A percentile compares a stretch with the other conserved stretches of the same genome.
phyloP scores from a whole-genome alignment of 2,888 invertebrate species.

The Conus canariensis region DNA sequence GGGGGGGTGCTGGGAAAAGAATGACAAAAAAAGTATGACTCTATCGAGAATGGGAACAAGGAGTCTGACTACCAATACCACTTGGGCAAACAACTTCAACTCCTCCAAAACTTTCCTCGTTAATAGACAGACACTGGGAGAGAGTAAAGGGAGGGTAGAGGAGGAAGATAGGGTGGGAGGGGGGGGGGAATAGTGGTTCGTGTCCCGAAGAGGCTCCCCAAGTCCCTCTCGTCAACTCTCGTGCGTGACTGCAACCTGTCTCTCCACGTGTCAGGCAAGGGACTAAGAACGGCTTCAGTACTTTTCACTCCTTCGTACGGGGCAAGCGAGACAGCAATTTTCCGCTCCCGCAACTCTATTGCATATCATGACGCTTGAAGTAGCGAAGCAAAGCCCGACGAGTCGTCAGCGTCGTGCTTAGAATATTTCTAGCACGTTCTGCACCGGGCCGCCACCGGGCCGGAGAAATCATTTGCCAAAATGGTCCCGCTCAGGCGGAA shows the following conservation, averaged over 20 bases:
- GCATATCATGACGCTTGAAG: slow-evolving; percentile 39
- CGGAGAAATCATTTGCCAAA: slow-evolving; percentile 40
- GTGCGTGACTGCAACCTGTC: slow-evolving; percentile 24
- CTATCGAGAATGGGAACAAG: background rate
- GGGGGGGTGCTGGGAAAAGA: background rate
- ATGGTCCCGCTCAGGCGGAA: slow-evolving; percentile 42
- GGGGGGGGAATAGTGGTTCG: background rate
- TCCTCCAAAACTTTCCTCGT: slow-evolving; percentile 23
- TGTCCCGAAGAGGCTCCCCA: background rate
- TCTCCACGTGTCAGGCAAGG: background rate
- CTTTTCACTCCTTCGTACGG: background rate
- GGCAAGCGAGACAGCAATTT: slow-evolving; percentile 30
- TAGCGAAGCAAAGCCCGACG: slow-evolving; percentile 21
- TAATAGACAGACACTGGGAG: background rate
- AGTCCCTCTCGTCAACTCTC: background rate
- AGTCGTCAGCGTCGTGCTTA: background rate
- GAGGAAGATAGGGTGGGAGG: background rate
- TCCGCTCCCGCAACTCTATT: slow-evolving; percentile 35
- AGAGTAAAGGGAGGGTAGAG: background rate
- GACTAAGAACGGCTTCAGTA: slow-evolving; percentile 8
- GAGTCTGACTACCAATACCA: background rate
- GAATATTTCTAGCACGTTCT: slow-evolving; percentile 34
- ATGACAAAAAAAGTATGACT: background rate
- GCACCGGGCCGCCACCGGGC: slow-evolving; percentile 11
- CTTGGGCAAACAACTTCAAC: slow-evolving; percentile 23